These are phyloP conservation scores for Vulpes vulpes DNA, from an alignment of 2,113 vertebrate genomes.

Conservation along the genomic window DNA sequence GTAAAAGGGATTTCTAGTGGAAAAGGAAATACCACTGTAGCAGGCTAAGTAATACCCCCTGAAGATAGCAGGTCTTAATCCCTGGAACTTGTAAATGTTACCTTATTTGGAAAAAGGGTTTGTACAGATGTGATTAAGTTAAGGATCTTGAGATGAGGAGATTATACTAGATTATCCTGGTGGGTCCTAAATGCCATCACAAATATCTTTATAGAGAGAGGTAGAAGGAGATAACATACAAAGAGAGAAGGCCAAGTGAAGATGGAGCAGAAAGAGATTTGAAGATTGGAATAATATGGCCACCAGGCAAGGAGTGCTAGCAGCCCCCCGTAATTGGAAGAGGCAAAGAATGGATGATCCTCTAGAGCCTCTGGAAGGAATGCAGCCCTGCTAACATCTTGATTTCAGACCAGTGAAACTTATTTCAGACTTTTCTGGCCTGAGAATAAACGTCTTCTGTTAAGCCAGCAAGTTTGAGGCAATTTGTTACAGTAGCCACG, in stretches of 20 bases:
- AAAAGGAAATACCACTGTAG: not conserved
- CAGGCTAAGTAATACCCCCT: not conserved
- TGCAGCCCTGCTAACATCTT: too few species aligned
- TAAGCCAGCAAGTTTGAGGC: not conserved
- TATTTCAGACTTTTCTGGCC: not conserved
- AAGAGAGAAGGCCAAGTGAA: not conserved
- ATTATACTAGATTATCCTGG: not conserved
- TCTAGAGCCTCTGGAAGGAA: too few species aligned
- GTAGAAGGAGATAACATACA: not conserved
- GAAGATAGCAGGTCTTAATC: not conserved
- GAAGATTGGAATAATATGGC: not conserved
- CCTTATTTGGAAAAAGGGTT: not conserved
- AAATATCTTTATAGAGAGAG: not conserved
- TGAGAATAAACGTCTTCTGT: not conserved
- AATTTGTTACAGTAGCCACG: not conserved
- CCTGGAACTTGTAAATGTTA: not conserved
- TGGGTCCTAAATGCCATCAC: not conserved
- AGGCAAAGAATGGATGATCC: not conserved
- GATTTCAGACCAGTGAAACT: not conserved
- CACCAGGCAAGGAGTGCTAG: not conserved
- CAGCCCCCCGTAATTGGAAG: too few species aligned
- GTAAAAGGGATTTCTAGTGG: not conserved
- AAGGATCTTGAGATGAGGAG: not conserved
- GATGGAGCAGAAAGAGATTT: not conserved
- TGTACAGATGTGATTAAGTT: not conserved